Conservation (phyloP, 2,888 invertebrate genomes). For the Euproctis similis region DNA sequence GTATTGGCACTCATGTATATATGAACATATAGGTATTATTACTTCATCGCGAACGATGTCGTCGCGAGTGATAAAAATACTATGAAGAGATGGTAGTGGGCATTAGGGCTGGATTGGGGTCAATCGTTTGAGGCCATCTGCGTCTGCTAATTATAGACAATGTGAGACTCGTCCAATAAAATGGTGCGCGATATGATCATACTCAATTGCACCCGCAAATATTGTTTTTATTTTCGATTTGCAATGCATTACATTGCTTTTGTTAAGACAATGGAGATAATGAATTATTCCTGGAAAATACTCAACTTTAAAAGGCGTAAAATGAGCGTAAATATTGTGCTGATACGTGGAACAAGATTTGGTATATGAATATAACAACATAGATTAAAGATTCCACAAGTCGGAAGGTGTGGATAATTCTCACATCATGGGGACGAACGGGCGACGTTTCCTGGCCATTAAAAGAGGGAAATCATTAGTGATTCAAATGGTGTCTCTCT, state of each 20-base stretch:
- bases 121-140: slow-evolving; percentile 73
- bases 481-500: slow-evolving; percentile 49
- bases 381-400: too few species aligned
- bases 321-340: too few species aligned
- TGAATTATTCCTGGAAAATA: too few species aligned
- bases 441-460: slow-evolving; percentile 53
- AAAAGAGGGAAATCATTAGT: slow-evolving; percentile 59
- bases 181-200: slow-evolving; percentile 51
- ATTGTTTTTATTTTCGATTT: too few species aligned
- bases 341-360: too few species aligned
- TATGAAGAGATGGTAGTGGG: slow-evolving; percentile 47
- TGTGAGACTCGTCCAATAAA: slow-evolving; percentile 52
- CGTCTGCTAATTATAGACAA: slow-evolving; percentile 67
- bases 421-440: slow-evolving; percentile 31
- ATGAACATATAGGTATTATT: slow-evolving; percentile 25
- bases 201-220: slow-evolving; percentile 47
- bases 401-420: slow-evolving; percentile 6
- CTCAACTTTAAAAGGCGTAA: too few species aligned
- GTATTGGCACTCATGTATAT: slow-evolving; percentile 10
- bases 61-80: slow-evolving; percentile 63
- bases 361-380: too few species aligned
- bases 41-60: slow-evolving; percentile 35
- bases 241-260: too few species aligned
- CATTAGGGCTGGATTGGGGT: slow-evolving; percentile 69
- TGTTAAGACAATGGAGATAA: too few species aligned